Evolutionary conservation across 2,888 invertebrate species (phyloP).

Genomic region (Encarsia formosa): DNA sequence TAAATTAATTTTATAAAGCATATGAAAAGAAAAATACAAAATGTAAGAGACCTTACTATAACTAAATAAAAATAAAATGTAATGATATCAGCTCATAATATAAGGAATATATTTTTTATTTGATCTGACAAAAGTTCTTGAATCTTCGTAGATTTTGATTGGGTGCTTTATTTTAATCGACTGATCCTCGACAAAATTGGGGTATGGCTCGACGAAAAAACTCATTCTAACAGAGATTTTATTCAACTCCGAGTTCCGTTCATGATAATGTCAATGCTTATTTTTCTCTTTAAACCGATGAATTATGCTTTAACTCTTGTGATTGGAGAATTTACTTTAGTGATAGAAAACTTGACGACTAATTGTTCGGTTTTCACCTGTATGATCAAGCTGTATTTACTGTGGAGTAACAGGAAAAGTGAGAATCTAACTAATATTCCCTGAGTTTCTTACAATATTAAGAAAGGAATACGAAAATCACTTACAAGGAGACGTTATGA

Average conservation of each 20-base stretch:
- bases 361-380: neutral
- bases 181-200: neutral
- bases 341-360: neutral
- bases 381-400: neutral
- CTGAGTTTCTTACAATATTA: too few species aligned
- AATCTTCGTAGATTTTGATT: neutral
- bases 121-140: too few species aligned
- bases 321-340: neutral
- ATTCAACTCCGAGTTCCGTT: neutral
- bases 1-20: too few species aligned
- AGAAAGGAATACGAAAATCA: too few species aligned
- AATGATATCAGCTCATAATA: too few species aligned
- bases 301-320: neutral
- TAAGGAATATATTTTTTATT: too few species aligned
- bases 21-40: too few species aligned
- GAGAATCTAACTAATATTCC: too few species aligned
- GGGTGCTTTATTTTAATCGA: neutral
- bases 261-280: neutral
- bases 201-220: neutral
- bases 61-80: too few species aligned
- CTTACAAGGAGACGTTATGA: too few species aligned
- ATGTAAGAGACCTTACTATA: too few species aligned
- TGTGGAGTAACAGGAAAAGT: neutral
- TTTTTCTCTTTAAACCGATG: neutral
- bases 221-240: neutral